Base-by-base conservation (phyloP, 2,797 vertebrate genomes). In the Sebastes steindachneri region DNA sequence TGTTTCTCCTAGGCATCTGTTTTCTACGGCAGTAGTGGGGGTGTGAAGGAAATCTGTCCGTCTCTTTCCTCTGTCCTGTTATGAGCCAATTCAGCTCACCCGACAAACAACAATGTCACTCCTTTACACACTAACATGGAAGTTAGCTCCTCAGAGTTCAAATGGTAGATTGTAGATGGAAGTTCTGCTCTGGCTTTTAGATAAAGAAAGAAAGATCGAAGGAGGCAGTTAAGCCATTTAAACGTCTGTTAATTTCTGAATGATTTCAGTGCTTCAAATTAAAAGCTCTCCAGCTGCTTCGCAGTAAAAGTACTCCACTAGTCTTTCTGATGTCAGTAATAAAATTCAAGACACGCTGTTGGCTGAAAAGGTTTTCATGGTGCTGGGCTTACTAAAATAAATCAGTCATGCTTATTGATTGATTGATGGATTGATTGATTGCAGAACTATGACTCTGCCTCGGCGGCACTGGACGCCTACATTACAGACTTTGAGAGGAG, bases 401-500 rank as follows among this genome's bases (percentile, higher is more conserved):
- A 57, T 35, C 7, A 12, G 12, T 21, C 5, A n/a, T 21, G 19
- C n/a, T 57, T 11, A 7, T 41, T 19, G 9, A 55, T 15, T 54
- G 11, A 48, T 23, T 68, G 14, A 62, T 23, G 53, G 51, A 15
- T 67, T 19, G 17, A 64, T 58, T 58, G 3, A 19, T 70, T 73
- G 23, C 83, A 94, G 83, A 65, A 89, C 17, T 98, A 97, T 37
- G 91, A 91, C 19, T 98, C 97, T 0, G 97, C 97, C 5, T 95
- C 97, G 0, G 94, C 95, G 3, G 97, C 97, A 1, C 48, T 99
- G 53, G 96, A 98, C 6, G 97, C 96, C 9, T 99, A 99, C 86
- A 98, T 98, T 23, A 68, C 95, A 51, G 97, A 98, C 74, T 98
- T 96, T 73, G 93, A 98, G 65, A 89, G 85, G 69, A 95, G 90